phyloP scores from a whole-genome alignment of 2,113 vertebrate species.

The Psilopogon haemacephalus region DNA sequence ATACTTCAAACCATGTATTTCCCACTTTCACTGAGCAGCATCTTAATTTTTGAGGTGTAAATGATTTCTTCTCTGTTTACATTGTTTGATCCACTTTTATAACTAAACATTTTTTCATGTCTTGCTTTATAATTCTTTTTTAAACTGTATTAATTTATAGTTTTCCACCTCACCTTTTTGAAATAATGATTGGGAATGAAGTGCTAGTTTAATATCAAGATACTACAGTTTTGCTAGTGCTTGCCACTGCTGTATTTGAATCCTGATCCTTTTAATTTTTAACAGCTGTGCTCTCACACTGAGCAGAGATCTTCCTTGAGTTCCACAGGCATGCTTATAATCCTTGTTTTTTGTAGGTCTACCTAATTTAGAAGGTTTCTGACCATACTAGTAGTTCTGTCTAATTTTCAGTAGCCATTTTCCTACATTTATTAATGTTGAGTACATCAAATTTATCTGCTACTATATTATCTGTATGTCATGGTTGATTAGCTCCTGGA shows the following conservation, averaged over 20 bases:
- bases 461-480: background rate
- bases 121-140: background rate
- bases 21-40: background rate
- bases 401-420: background rate
- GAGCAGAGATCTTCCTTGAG: background rate
- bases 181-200: background rate
- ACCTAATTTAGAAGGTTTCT: constrained; percentile 13
- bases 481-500: background rate
- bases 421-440: background rate
- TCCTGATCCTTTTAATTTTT: background rate
- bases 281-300: background rate
- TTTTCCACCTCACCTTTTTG: background rate
- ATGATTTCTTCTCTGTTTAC: background rate
- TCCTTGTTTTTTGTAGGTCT: background rate
- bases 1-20: background rate
- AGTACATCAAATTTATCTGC: background rate
- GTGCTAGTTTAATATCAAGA: background rate
- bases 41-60: background rate
- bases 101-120: background rate
- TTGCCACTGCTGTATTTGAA: background rate
- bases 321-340: constrained; percentile 9
- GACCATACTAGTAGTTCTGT: background rate
- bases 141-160: background rate
- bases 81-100: background rate
- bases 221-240: background rate